A percentile compares a stretch with the other conserved stretches of the same genome.
phyloP scores from a whole-genome alignment of 2,888 invertebrate genomes.

The Amphimallon solstitiale region DNA sequence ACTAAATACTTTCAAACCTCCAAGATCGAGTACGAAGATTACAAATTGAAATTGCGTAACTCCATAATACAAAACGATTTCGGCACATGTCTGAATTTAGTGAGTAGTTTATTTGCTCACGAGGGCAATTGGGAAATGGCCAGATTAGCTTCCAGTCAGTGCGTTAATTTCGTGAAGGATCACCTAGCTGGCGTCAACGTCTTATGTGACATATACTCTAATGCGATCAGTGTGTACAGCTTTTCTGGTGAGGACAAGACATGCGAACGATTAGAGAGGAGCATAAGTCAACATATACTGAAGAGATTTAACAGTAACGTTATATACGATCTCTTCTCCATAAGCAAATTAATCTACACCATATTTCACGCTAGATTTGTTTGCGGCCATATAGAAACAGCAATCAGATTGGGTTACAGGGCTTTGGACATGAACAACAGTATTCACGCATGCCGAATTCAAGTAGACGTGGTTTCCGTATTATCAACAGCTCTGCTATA shows the following conservation, averaged over 20 bases:
- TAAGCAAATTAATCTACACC: slow-evolving; percentile 27
- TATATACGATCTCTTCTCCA: slow-evolving; percentile 60
- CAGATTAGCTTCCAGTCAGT: slow-evolving; percentile 23
- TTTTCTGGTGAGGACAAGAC: slow-evolving; percentile 60
- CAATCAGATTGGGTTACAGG: slow-evolving; percentile 35
- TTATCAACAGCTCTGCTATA: slow-evolving; percentile 63
- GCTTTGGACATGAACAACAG: slow-evolving; percentile 62
- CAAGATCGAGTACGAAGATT: slow-evolving; percentile 12
- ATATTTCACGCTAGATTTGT: slow-evolving; percentile 53
- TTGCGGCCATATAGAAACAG: slow-evolving; percentile 23
- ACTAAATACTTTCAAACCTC: slow-evolving; percentile 14
- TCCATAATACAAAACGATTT: slow-evolving; percentile 43
- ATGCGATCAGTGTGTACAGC: slow-evolving; percentile 64
- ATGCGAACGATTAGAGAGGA: slow-evolving; percentile 60
- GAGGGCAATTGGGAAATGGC: slow-evolving; percentile 54
- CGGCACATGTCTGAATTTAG: slow-evolving; percentile 48
- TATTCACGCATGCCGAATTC: slow-evolving; percentile 62
- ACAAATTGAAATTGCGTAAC: slow-evolving; percentile 31
- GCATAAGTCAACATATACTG: slow-evolving; percentile 49
- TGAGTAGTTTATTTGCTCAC: slow-evolving; percentile 47
- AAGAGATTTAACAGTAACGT: slow-evolving; percentile 56
- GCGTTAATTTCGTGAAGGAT: slow-evolving; percentile 58
- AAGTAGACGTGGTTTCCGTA: slow-evolving; percentile 64
- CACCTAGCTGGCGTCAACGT: slow-evolving; percentile 61
- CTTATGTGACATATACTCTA: slow-evolving; percentile 64